Evolutionary conservation across 2,113 vertebrate genomes (phyloP).

Genomic region (Callospermophilus lateralis): DNA sequence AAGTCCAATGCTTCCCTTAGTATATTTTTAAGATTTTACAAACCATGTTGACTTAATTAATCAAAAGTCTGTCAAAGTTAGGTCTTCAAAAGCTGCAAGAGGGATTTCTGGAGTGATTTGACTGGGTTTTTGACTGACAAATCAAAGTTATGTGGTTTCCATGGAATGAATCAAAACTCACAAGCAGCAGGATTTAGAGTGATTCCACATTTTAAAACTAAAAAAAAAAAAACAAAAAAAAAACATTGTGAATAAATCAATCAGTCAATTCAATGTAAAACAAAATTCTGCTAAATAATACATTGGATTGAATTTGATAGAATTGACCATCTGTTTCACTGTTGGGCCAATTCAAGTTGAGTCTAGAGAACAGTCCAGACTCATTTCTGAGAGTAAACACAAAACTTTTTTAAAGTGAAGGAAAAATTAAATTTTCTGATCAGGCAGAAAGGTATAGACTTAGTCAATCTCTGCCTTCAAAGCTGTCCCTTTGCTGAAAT

Average conservation of each 20-base stretch:
- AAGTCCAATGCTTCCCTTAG: not conserved
- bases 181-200: not conserved
- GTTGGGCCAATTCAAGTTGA: constrained; percentile 31
- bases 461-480: constrained; percentile 72
- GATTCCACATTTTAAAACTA: constrained; percentile 11
- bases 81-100: not conserved
- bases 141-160: constrained; percentile 35
- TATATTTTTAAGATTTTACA: not conserved
- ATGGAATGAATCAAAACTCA: constrained; percentile 34
- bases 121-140: constrained; percentile 11
- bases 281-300: constrained; percentile 63
- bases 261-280: constrained; percentile 36
- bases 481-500: constrained; percentile 67
- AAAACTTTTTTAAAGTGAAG: constrained; percentile 63
- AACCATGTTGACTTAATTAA: constrained; percentile 40
- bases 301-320: constrained; percentile 67
- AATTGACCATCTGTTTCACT: constrained; percentile 68
- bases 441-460: constrained; percentile 51
- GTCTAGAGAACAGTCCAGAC: constrained; percentile 26
- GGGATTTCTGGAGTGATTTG: not conserved
- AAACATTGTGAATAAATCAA: constrained; percentile 51
- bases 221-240: not conserved
- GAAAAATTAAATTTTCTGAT: constrained; percentile 72
- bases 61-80: constrained; percentile 46
- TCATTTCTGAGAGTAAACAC: constrained; percentile 63